phyloP scores from a whole-genome alignment of 92 coral and sea anemone genomes.

The Epizoanthus rinbou region DNA sequence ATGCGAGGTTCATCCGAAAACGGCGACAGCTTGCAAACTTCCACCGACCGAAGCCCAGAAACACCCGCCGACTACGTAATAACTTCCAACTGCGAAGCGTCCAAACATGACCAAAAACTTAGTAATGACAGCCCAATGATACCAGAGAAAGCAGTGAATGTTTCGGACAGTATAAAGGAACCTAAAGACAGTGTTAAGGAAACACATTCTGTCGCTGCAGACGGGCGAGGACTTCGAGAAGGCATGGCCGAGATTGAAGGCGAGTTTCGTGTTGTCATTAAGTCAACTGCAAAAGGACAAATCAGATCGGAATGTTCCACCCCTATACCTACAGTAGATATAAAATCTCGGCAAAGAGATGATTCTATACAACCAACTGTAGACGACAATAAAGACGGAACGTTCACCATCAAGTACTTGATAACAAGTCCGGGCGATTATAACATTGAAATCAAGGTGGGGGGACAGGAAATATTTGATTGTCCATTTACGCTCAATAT shows the following conservation, averaged over 20 bases:
- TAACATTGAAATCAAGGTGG: constrained; percentile 12
- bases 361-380: constrained; percentile 1
- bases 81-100: too few relatives aligned
- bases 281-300: background rate
- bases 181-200: background rate
- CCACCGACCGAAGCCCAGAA: background rate
- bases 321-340: constrained; percentile 15
- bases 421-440: constrained; percentile 1
- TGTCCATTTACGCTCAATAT: constrained; percentile 23
- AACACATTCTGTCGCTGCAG: background rate
- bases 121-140: too few relatives aligned
- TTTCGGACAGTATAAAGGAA: background rate
- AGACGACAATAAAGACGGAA: constrained; percentile 12
- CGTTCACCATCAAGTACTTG: constrained; percentile 15
- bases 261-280: constrained; percentile 6
- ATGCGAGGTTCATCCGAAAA: too few relatives aligned
- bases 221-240: constrained; percentile 34
- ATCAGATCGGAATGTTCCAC: background rate
- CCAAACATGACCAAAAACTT: too few relatives aligned
- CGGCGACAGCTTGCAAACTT: background rate
- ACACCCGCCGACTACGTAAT: background rate
- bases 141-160: background rate
- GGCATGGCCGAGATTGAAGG: constrained; percentile 24
- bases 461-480: background rate
- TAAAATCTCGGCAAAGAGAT: background rate